phyloP scores from a whole-genome alignment of 23 tunicate genomes.

The Trididemnum clinides region DNA sequence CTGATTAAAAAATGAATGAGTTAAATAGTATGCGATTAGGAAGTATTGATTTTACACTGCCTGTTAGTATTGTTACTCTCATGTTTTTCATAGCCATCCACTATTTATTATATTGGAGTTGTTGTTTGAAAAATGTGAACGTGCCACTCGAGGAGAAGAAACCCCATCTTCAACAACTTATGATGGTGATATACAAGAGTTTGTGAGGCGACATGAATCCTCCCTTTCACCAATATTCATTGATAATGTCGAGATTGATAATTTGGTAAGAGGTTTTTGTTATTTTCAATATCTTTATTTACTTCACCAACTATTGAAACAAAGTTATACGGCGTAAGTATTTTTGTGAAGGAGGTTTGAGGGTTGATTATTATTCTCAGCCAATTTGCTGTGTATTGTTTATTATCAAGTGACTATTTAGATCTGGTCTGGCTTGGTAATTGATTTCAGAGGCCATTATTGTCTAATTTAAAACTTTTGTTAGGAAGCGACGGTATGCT shows the following conservation, averaged over 20 bases:
- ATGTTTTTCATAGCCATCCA: slow-evolving; percentile 77
- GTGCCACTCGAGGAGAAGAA: slow-evolving; percentile 91
- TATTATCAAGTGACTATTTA: too few relatives aligned
- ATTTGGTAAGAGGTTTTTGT: slow-evolving; percentile 53
- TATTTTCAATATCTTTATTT: too few relatives aligned
- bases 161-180: slow-evolving; percentile 67
- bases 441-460: too few relatives aligned
- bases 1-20: background rate
- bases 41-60: too few relatives aligned
- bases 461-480: too few relatives aligned
- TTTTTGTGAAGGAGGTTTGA: too few relatives aligned
- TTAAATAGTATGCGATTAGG: background rate
- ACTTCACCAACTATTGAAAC: too few relatives aligned
- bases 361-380: too few relatives aligned
- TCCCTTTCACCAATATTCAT: slow-evolving; percentile 67
- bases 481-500: too few relatives aligned
- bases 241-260: slow-evolving; percentile 93
- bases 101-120: slow-evolving; percentile 86
- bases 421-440: too few relatives aligned
- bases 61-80: background rate
- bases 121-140: slow-evolving; percentile 95
- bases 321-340: too few relatives aligned
- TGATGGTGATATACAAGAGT: slow-evolving; percentile 94
- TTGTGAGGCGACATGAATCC: slow-evolving; percentile 67
- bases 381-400: too few relatives aligned